Evolutionary conservation across 2,888 invertebrate species (phyloP).

Genomic region (Phaonia tiefii): DNA sequence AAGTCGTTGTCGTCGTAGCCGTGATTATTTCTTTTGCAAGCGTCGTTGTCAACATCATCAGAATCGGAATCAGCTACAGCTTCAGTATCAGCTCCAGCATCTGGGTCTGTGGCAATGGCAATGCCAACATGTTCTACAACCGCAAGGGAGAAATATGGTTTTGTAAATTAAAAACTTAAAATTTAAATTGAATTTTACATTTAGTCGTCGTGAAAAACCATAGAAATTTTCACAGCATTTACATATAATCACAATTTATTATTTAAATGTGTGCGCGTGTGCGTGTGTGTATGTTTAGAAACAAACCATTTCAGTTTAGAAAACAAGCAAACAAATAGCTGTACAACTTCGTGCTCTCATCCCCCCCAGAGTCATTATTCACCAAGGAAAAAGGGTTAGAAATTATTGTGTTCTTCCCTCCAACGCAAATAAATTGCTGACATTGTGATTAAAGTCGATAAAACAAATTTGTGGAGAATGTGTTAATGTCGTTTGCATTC

Average conservation of each 20-base stretch:
- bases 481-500: slow-evolving; percentile 22
- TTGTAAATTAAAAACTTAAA: slow-evolving; percentile 55
- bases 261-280: slow-evolving; percentile 19
- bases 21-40: slow-evolving; percentile 20
- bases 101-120: slow-evolving; percentile 15
- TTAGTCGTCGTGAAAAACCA: slow-evolving; percentile 27
- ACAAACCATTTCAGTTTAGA: neutral
- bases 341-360: neutral
- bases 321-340: slow-evolving; percentile 8
- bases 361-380: neutral
- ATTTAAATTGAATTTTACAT: slow-evolving; percentile 52
- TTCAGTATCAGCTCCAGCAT: neutral
- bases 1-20: neutral
- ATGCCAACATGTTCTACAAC: slow-evolving; percentile 27
- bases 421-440: slow-evolving; percentile 15
- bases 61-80: neutral
- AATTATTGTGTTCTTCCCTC: neutral
- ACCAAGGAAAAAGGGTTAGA: neutral
- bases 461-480: slow-evolving; percentile 1
- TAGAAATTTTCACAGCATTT: slow-evolving; percentile 32
- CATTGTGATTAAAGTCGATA: slow-evolving; percentile 16
- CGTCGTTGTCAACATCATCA: slow-evolving; percentile 33
- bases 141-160: slow-evolving; percentile 50
- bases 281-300: neutral
- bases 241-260: slow-evolving; percentile 32